These are phyloP conservation scores for Artibeus jamaicensis DNA, from an alignment of 2,797 vertebrate genomes.

Conservation along the genomic window DNA sequence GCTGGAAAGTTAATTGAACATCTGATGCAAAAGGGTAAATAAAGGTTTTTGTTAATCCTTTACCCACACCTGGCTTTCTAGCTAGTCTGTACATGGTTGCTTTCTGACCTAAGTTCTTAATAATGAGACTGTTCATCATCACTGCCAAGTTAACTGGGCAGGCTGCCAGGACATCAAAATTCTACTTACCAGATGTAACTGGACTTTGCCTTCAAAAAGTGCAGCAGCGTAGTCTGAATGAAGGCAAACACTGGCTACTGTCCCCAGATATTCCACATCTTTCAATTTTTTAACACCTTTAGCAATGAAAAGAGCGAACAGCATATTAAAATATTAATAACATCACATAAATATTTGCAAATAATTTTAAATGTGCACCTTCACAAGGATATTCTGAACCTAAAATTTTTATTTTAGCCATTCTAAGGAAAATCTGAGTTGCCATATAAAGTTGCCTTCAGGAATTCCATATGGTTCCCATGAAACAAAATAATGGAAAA, in stretches of 20 bases:
- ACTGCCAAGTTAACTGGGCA: background rate
- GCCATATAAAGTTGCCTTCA: background rate
- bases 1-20: background rate
- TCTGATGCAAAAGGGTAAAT: background rate
- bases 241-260: slow-evolving; percentile 92
- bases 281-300: slow-evolving; percentile 92
- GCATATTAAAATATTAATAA: background rate
- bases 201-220: slow-evolving; percentile 96
- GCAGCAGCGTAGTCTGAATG: slow-evolving; percentile 96
- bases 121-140: background rate
- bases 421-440: background rate
- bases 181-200: slow-evolving; percentile 93
- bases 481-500: background rate
- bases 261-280: slow-evolving; percentile 95
- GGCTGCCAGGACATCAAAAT: background rate
- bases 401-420: background rate
- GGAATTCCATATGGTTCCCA: background rate
- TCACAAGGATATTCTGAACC: slow-evolving; percentile 12
- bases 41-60: background rate
- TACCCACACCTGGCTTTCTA: background rate
- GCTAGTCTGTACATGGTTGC: background rate
- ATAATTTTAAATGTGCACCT: background rate
- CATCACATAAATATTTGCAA: background rate
- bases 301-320: slow-evolving; percentile 23
- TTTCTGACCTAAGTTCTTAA: background rate